Percentiles rank a stretch among this genome's conserved stretches.
Conservation (phyloP, 2,888 invertebrate genomes). For the Onthophagus sagittarius region DNA sequence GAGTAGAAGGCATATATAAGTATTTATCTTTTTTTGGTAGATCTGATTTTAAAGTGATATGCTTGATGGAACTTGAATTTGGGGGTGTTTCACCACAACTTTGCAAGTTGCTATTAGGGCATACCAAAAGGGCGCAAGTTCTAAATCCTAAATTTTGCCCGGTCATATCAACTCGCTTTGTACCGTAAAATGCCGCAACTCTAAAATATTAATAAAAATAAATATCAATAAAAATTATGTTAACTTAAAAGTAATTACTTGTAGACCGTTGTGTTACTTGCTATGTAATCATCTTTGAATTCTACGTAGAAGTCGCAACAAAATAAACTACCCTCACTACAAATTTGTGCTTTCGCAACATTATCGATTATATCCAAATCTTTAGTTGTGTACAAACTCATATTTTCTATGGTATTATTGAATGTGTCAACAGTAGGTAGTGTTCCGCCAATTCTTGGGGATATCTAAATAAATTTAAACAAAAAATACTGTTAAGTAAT, state of each 20-base stretch:
- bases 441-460: constrained; percentile 11
- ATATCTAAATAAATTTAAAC: constrained; percentile 3
- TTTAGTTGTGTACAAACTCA: constrained; percentile 16
- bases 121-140: constrained; percentile 32
- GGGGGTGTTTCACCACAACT: constrained; percentile 26
- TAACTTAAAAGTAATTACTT: constrained; percentile 21
- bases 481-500: too few relatives aligned
- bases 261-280: constrained; percentile 19
- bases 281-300: constrained; percentile 12
- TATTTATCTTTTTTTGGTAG: neutral
- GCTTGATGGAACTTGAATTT: constrained; percentile 4
- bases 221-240: neutral
- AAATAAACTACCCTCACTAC: constrained; percentile 25
- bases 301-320: constrained; percentile 27
- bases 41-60: neutral
- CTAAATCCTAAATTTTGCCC: constrained; percentile 27
- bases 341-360: constrained; percentile 19
- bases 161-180: constrained; percentile 18
- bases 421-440: constrained; percentile 9
- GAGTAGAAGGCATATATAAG: constrained; percentile 29
- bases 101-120: constrained; percentile 23
- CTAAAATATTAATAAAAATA: constrained; percentile 21
- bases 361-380: constrained; percentile 3
- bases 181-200: constrained; percentile 31
- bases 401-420: constrained; percentile 10